Evolutionary conservation across 2,113 vertebrate genomes (phyloP).

Genomic region (Otolemur garnettii): DNA sequence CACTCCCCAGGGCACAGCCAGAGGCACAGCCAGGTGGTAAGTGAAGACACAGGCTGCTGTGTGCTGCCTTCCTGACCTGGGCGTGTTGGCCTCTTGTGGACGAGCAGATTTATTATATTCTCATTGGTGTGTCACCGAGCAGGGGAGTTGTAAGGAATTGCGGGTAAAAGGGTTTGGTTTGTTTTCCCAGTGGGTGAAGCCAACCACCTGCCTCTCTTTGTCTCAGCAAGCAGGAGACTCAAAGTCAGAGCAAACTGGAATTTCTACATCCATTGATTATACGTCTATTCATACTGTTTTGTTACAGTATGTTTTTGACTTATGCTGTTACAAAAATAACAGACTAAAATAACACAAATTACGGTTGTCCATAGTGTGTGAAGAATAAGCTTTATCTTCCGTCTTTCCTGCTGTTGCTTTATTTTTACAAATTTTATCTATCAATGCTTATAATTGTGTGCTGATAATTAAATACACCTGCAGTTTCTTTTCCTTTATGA

Average conservation of each 20-base stretch:
- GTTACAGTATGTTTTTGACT: not conserved
- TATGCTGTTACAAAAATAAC: slow-evolving; percentile 22
- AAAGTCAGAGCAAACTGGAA: slow-evolving; percentile 56
- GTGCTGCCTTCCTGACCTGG: slow-evolving; percentile 6
- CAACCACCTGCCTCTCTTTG: slow-evolving; percentile 57
- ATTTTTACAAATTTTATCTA: not conserved
- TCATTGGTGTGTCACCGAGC: slow-evolving; percentile 33
- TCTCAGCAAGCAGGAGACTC: slow-evolving; percentile 22
- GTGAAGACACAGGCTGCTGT: not conserved
- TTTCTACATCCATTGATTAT: not conserved
- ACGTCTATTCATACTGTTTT: not conserved
- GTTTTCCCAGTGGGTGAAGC: slow-evolving; percentile 17
- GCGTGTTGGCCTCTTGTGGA: not conserved
- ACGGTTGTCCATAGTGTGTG: not conserved
- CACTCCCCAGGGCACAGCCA: not conserved
- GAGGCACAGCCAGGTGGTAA: slow-evolving; percentile 40
- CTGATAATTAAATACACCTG: not conserved
- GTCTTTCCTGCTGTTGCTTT: not conserved
- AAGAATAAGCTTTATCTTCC: not conserved
- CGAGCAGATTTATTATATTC: slow-evolving; percentile 69
- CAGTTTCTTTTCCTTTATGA: not conserved
- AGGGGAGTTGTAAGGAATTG: slow-evolving; percentile 3
- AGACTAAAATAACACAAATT: slow-evolving; percentile 8
- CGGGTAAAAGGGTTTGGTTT: not conserved
- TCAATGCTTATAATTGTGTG: not conserved